phyloP scores from a whole-genome alignment of 2,113 vertebrate genomes.

The Dipodomys ordii region DNA sequence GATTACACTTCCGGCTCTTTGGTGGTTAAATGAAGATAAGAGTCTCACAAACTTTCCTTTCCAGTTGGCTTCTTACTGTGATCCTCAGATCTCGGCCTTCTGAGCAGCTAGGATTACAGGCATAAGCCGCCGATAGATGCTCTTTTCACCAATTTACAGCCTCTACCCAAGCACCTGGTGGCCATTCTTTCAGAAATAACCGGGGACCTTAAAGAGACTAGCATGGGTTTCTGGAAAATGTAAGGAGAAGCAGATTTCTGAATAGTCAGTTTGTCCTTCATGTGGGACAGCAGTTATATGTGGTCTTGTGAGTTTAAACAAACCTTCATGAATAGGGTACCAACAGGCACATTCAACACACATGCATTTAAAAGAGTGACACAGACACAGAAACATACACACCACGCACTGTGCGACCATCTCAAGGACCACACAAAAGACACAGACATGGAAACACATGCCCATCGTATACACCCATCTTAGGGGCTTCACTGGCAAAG shows the following conservation, averaged over 20 bases:
- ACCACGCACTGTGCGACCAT: no score
- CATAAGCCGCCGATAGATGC: no score
- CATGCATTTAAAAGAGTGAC: background rate
- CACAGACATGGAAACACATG: background rate
- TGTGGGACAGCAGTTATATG: background rate
- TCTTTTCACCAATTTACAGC: background rate
- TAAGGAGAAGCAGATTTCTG: background rate
- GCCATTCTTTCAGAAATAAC: background rate
- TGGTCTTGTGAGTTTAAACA: background rate
- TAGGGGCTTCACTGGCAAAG: background rate
- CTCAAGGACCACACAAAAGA: no score
- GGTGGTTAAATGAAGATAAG: no score
- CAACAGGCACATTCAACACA: background rate
- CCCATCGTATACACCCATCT: background rate
- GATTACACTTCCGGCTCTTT: no score
- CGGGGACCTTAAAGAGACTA: background rate
- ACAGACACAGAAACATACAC: background rate
- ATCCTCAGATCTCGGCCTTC: no score
- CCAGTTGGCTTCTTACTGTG: no score
- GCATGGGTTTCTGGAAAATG: background rate
- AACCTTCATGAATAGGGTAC: background rate
- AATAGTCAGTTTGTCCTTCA: background rate
- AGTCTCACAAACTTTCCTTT: no score
- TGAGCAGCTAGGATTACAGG: no score
- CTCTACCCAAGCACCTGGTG: background rate